Evolutionary conservation across 1,140 invertebrate species (phyloP), one percentile per base, ranked within the genome.

Genomic region (Caenorhabditis latens): DNA sequence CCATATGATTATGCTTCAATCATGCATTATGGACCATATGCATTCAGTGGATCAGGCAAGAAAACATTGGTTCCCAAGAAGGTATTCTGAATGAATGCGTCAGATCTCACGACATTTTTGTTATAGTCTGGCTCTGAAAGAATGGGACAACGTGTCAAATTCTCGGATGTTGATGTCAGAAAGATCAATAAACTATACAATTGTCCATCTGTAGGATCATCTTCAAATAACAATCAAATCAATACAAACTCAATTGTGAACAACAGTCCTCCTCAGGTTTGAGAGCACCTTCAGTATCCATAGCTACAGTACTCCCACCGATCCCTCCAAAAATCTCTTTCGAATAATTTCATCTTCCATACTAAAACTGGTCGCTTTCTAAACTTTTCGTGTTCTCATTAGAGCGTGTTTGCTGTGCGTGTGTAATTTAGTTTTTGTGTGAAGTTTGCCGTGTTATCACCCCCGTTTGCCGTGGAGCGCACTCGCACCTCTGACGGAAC

Each of bases 11-110:
- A 94, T 85, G 90, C 90, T 24, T 89, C 84, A 0, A 92, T 94
- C n/a, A 94, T 94, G 94, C 94, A 94, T 88, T 94, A 94, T 87
- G 93, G 93, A 0, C 90, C 93, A 9, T 94, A 93, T 87, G 94
- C 94, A 16, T 95, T 94, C 91, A 93, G 94, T 48, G 93, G 92
- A 67, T 93, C 94, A 86, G 90, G 93, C 14, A 90, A 92, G 57
- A 90, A 92, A 75, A 94, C 94, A 50, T 94, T 94, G 42, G 94
- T 95, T 67, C 89, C 93, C 3, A 92, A 94, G 7, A 94, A 91
- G 46, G 91, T 90, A 48, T 32, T 32, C 32, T 32, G 32, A 32
- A 32, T 32, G 32, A 32, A 32, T 32, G 32, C 32, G 32, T 32
- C 32, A 32, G 32, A 32, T 32, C 32, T 32, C 32, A 32, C 2